Evolutionary conservation across 2,113 vertebrate genomes (phyloP).

Genomic region (Bambusicola thoracicus): DNA sequence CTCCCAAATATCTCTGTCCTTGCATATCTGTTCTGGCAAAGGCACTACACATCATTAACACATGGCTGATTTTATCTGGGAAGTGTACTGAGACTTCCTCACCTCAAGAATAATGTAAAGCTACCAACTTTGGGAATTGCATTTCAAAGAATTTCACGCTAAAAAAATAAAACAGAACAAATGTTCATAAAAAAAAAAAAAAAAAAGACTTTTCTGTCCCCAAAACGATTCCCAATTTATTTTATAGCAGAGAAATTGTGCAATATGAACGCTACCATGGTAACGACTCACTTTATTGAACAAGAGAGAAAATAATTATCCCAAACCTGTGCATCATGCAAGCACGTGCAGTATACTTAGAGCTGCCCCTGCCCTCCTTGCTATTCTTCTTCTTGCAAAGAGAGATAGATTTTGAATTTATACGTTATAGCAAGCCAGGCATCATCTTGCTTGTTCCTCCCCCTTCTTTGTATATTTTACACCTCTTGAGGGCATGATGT

Average conservation of each 20-base stretch:
- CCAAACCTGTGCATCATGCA: slow-evolving; percentile 59
- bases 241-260: slow-evolving; percentile 52
- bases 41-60: background rate
- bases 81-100: background rate
- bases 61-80: background rate
- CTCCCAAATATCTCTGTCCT: background rate
- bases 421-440: slow-evolving; percentile 21
- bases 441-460: slow-evolving; percentile 49
- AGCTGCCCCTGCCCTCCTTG: background rate
- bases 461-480: slow-evolving; percentile 60
- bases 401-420: slow-evolving; percentile 53
- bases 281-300: slow-evolving; percentile 67
- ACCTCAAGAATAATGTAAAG: slow-evolving; percentile 9
- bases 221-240: slow-evolving; percentile 56
- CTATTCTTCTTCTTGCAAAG: slow-evolving; percentile 29
- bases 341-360: slow-evolving; percentile 51
- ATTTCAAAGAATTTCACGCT: background rate
- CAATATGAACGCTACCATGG: slow-evolving; percentile 68
- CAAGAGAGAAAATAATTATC: slow-evolving; percentile 66
- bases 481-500: slow-evolving; percentile 44
- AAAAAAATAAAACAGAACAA: background rate
- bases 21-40: background rate
- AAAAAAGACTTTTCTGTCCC: background rate
- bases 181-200: background rate
- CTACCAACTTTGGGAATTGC: background rate